Evolutionary conservation across 2,113 vertebrate genomes (phyloP).

Genomic region (Halcyon senegalensis): DNA sequence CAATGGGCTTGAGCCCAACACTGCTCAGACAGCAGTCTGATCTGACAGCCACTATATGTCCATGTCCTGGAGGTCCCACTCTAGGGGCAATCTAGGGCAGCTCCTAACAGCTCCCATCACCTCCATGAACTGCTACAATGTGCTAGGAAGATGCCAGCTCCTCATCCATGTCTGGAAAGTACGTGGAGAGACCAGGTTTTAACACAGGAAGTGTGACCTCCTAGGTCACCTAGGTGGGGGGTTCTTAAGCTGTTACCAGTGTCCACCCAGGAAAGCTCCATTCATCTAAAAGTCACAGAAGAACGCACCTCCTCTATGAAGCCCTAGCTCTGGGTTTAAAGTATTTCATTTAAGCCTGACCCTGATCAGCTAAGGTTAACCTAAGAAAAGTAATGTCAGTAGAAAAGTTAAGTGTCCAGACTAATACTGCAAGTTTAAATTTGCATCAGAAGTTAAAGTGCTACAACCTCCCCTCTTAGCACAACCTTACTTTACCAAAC

Average conservation of each 20-base stretch:
- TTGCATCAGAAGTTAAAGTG: not conserved
- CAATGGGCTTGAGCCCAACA: fast-evolving
- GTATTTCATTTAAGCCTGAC: not conserved
- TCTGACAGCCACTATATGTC: not conserved
- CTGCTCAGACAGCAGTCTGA: not conserved
- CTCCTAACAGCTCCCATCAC: not conserved
- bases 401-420: not conserved
- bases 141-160: not conserved
- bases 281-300: not conserved
- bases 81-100: not conserved
- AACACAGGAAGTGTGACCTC: not conserved
- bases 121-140: not conserved
- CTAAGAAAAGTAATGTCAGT: not conserved
- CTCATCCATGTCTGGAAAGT: fast-evolving
- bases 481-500: not conserved
- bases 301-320: not conserved
- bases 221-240: not conserved
- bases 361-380: not conserved
- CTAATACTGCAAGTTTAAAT: not conserved
- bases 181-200: not conserved
- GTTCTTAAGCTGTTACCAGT: not conserved
- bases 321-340: not conserved
- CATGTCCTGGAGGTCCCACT: not conserved
- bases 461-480: not conserved
- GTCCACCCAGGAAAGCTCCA: not conserved